Evolutionary conservation across 2,113 vertebrate species (phyloP).

Genomic region (Pachyramphus minor): DNA sequence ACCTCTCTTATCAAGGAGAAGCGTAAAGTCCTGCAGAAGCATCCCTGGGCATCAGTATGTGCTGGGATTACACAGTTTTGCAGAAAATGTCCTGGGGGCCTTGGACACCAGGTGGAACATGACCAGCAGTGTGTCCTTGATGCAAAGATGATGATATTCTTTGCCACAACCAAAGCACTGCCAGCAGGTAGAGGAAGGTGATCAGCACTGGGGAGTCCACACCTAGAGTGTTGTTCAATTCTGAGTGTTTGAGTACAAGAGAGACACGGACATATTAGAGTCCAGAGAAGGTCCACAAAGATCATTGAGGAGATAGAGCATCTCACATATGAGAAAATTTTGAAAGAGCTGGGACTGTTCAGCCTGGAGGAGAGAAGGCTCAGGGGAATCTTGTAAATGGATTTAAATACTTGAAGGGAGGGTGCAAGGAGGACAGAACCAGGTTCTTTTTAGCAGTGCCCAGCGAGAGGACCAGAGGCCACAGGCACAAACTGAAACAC

Average conservation of each 20-base stretch:
- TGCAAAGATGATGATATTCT: neutral
- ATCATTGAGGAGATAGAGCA: neutral
- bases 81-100: neutral
- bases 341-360: neutral
- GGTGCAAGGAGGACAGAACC: neutral
- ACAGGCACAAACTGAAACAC: accelerated
- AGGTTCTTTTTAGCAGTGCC: neutral
- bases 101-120: too few relatives aligned
- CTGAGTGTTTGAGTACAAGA: neutral
- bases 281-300: neutral
- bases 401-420: neutral
- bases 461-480: neutral
- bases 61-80: neutral
- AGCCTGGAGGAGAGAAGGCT: neutral
- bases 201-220: neutral
- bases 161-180: neutral
- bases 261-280: neutral
- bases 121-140: neutral
- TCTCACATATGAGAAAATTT: neutral
- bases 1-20: neutral
- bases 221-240: neutral
- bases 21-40: neutral
- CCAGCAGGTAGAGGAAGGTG: neutral
- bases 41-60: accelerated
- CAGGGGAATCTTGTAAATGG: neutral